Evolutionary conservation across 2,797 vertebrate genomes (phyloP).

Genomic region (Phrynocephalus guinanensis): DNA sequence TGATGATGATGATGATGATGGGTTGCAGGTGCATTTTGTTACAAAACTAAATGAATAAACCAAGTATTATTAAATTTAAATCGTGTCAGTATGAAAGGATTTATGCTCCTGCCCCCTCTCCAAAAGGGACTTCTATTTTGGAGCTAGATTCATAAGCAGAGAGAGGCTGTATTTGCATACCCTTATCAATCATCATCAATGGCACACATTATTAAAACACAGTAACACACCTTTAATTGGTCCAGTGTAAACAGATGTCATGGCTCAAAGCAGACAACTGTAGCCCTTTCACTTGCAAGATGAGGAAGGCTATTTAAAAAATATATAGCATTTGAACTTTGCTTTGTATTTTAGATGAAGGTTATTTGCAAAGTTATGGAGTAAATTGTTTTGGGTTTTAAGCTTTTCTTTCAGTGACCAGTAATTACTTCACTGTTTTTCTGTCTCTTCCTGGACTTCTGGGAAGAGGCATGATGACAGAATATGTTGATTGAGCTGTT

Average conservation of each 20-base stretch:
- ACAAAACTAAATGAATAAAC: too few relatives aligned
- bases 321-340: neutral
- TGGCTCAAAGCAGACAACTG: neutral
- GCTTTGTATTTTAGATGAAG: neutral
- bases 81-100: too few relatives aligned
- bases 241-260: constrained; percentile 2
- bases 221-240: neutral
- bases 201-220: constrained; percentile 33
- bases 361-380: neutral
- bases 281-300: constrained; percentile 23
- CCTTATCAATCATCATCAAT: constrained; percentile 20
- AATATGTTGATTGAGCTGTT: neutral
- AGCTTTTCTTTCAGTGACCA: neutral
- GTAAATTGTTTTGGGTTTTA: neutral
- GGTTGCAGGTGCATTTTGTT: too few relatives aligned
- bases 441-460: neutral
- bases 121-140: neutral
- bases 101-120: too few relatives aligned
- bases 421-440: constrained; percentile 13
- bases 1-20: too few relatives aligned
- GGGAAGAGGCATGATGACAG: too few relatives aligned
- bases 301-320: neutral
- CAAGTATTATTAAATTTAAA: too few relatives aligned
- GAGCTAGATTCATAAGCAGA: neutral
- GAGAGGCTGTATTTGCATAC: constrained; percentile 20